These are phyloP conservation scores for Chrysolina haemoptera DNA, from an alignment of 2,888 invertebrate genomes.

Conservation along the genomic window DNA sequence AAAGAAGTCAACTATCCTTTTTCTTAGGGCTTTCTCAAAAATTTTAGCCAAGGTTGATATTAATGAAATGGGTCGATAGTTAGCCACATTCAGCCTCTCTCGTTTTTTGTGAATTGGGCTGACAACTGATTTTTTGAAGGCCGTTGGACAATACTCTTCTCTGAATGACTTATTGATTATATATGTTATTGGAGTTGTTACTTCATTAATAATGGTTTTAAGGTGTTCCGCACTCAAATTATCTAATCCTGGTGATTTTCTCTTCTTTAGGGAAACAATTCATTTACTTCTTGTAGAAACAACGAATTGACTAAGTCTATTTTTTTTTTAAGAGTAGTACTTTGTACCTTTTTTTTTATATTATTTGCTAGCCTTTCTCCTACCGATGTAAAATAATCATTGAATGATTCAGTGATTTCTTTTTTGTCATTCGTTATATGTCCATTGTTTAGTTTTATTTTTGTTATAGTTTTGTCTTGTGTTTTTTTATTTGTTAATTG, in stretches of 20 bases:
- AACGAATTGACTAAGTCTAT: background rate
- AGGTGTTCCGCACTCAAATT: slow-evolving; percentile 8
- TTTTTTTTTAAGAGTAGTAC: background rate
- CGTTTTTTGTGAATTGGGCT: background rate
- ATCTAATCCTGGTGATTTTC: slow-evolving; percentile 6
- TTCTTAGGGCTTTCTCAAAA: background rate
- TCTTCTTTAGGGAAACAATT: background rate
- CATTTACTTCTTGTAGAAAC: background rate
- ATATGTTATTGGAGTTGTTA: slow-evolving; percentile 9
- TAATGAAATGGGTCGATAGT: slow-evolving; percentile 9
- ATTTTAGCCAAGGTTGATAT: slow-evolving; percentile 3
- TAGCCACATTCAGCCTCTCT: slow-evolving; percentile 2
- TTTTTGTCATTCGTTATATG: background rate
- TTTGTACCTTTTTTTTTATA: background rate
- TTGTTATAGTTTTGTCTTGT: background rate
- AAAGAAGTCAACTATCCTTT: background rate
- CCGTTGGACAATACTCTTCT: slow-evolving; percentile 5
- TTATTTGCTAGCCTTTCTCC: background rate
- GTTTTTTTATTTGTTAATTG: slow-evolving; percentile 4
- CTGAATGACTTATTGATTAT: background rate
- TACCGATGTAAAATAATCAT: background rate
- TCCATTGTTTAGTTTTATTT: slow-evolving; percentile 1
- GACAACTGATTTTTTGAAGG: slow-evolving; percentile 1
- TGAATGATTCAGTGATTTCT: background rate
- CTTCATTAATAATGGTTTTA: background rate